Evolutionary conservation across 2,113 vertebrate genomes (phyloP).

Genomic region (Monarcha castaneiventris): DNA sequence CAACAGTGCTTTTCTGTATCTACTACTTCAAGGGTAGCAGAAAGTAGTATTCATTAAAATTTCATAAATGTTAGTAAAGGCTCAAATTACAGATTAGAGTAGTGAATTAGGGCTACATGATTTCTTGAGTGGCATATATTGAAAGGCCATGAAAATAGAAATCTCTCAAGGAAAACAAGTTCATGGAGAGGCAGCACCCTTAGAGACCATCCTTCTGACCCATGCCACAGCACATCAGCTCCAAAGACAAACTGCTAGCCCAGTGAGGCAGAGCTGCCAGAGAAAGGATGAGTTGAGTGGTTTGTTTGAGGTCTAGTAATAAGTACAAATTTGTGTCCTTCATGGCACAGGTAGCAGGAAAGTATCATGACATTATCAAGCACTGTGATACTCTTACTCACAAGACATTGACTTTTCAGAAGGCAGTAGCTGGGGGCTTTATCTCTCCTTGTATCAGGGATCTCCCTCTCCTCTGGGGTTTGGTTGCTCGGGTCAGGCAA

Average conservation of each 20-base stretch:
- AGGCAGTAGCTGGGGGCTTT: neutral
- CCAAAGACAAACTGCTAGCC: neutral
- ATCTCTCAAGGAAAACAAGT: neutral
- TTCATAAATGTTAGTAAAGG: constrained; percentile 40
- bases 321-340: neutral
- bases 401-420: neutral
- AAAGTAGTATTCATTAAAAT: constrained; percentile 43
- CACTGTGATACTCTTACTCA: neutral
- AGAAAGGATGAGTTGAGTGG: neutral
- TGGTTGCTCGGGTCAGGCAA: neutral
- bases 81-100: constrained; percentile 28
- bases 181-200: neutral
- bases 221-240: neutral
- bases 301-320: neutral
- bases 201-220: neutral
- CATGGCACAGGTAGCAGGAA: neutral
- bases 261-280: neutral
- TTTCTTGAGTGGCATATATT: neutral
- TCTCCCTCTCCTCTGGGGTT: neutral
- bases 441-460: neutral
- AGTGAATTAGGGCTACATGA: neutral
- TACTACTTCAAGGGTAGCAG: neutral
- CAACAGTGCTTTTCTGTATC: neutral
- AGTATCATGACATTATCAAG: neutral
- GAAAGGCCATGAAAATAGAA: neutral